phyloP scores from a whole-genome alignment of 2,888 invertebrate species.

The Caenorhabditis angaria region DNA sequence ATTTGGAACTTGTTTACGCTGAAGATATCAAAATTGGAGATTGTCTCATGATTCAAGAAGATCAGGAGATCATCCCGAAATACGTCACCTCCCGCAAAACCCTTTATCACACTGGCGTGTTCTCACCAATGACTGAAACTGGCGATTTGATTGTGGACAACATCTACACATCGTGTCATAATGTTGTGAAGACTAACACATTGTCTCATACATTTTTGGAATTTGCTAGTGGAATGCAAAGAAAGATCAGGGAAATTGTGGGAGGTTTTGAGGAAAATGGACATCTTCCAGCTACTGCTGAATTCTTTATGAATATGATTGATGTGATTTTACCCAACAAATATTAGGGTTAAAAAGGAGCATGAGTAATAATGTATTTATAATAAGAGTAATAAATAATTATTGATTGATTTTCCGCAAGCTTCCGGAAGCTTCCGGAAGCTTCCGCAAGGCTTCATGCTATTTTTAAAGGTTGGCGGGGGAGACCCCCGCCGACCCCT shows the following conservation, averaged over 20 bases:
- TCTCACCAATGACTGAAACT: constrained; percentile 63
- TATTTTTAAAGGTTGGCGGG: too few relatives aligned
- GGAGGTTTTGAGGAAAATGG: constrained; percentile 41
- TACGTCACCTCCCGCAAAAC: constrained; percentile 34
- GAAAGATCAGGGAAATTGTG: constrained; percentile 26
- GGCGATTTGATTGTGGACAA: constrained; percentile 64
- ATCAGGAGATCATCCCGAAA: constrained; percentile 35
- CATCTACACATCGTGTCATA: constrained; percentile 65
- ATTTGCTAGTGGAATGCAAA: constrained; percentile 36
- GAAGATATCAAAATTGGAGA: constrained; percentile 58
- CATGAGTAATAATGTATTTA: too few relatives aligned
- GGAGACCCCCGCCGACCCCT: too few relatives aligned
- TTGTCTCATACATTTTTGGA: constrained; percentile 59
- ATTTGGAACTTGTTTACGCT: constrained; percentile 45
- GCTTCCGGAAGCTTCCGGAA: too few relatives aligned
- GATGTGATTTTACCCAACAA: constrained; percentile 50
- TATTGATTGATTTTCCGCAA: too few relatives aligned
- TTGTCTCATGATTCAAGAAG: constrained; percentile 48
- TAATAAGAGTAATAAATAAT: too few relatives aligned
- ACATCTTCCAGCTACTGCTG: constrained; percentile 56
- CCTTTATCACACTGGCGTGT: constrained; percentile 56
- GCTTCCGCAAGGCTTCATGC: too few relatives aligned
- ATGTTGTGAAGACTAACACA: constrained; percentile 57
- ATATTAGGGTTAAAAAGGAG: constrained; percentile 5
- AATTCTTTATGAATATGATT: constrained; percentile 54